These are phyloP conservation scores for Zonitis immaculata DNA, from an alignment of 2,888 invertebrate species.

Conservation along the genomic window DNA sequence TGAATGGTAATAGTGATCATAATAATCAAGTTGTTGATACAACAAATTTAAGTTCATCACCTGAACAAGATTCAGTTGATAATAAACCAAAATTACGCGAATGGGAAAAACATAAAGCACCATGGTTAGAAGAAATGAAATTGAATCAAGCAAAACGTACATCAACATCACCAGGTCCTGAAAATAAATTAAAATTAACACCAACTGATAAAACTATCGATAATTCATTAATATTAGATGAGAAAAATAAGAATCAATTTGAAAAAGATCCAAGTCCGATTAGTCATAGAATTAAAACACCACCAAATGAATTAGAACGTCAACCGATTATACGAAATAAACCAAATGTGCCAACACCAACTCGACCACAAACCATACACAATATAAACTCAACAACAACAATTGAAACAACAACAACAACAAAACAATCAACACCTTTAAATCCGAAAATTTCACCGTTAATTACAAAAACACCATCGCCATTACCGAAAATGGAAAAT, in stretches of 20 bases:
- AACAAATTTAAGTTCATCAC: conserved; percentile 12
- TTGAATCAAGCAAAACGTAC: conserved; percentile 69
- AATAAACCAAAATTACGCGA: conserved; percentile 63
- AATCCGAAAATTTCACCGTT: conserved; percentile 11
- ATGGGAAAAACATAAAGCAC: conserved; percentile 69
- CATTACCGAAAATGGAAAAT: conserved; percentile 17
- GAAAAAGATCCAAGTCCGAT: conserved; percentile 22
- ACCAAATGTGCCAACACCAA: conserved; percentile 17
- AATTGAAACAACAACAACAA: background rate
- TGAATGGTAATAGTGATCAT: conserved; percentile 38
- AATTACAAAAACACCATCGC: conserved; percentile 12
- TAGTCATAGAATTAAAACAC: conserved; percentile 29
- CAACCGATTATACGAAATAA: conserved; percentile 12
- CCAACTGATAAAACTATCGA: conserved; percentile 29
- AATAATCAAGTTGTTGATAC: conserved; percentile 1
- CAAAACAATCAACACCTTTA: background rate
- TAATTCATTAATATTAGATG: conserved; percentile 22
- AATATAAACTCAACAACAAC: conserved; percentile 1
- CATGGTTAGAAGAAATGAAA: conserved; percentile 79
- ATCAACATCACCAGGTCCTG: conserved; percentile 46
- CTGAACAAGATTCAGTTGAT: conserved; percentile 42
- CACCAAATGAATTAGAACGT: conserved; percentile 36
- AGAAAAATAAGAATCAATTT: conserved; percentile 10
- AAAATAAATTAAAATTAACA: conserved; percentile 34
- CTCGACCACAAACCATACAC: conserved; percentile 15